These are phyloP conservation scores for Gavialis gangeticus DNA, from an alignment of 2,113 vertebrate genomes.

Conservation along the genomic window DNA sequence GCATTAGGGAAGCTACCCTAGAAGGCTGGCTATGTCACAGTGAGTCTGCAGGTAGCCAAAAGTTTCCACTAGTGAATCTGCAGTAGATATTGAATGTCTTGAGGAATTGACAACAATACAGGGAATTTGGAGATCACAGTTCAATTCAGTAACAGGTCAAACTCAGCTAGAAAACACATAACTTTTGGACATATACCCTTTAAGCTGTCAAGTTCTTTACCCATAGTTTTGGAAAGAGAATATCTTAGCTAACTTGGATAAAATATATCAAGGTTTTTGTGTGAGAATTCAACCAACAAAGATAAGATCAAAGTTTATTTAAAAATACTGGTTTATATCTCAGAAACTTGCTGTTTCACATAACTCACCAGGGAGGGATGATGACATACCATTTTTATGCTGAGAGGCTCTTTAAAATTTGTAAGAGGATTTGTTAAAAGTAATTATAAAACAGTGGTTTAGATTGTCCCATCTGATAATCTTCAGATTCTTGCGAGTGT, in stretches of 20 bases:
- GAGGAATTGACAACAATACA: not conserved
- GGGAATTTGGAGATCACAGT: not conserved
- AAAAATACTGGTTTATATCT: not conserved
- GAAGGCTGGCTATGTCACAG: not conserved
- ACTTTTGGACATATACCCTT: not conserved
- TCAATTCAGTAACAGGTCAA: not conserved
- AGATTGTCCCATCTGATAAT: constrained; percentile 50
- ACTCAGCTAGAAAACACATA: not conserved
- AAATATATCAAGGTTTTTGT: not conserved
- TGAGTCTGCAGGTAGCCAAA: not conserved
- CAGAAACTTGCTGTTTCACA: not conserved
- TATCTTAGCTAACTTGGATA: not conserved
- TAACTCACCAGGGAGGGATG: not conserved
- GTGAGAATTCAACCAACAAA: not conserved
- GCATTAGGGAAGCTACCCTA: not conserved
- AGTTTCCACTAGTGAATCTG: not conserved
- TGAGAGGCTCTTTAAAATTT: not conserved
- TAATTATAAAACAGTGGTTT: constrained; percentile 15
- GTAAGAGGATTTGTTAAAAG: constrained; percentile 15
- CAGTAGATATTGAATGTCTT: not conserved
- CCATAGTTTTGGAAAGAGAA: not conserved
- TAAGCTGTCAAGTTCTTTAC: not conserved
- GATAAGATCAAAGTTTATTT: not conserved
- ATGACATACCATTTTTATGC: not conserved
- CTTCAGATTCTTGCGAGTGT: not conserved